These are phyloP conservation scores for Lethenteron reissneri DNA, from an alignment of 2,113 vertebrate species.

Conservation along the genomic window DNA sequence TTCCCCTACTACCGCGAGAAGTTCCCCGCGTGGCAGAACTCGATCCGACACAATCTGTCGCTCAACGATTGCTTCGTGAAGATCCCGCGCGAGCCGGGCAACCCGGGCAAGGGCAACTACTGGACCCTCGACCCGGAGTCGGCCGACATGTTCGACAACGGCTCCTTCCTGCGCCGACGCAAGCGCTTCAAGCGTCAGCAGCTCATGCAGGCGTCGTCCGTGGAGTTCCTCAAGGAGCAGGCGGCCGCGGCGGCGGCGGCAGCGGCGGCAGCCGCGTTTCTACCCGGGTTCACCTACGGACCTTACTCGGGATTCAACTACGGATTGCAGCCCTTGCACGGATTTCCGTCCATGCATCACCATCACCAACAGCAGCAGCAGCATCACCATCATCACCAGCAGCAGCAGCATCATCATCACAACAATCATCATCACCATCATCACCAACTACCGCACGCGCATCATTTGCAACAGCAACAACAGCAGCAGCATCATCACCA, in stretches of 20 bases:
- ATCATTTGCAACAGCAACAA: constrained; percentile 17
- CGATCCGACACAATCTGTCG: constrained; percentile 69
- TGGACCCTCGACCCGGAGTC: constrained; percentile 85
- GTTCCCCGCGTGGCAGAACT: constrained; percentile 82
- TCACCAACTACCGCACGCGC: constrained; percentile 21
- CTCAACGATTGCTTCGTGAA: constrained; percentile 83
- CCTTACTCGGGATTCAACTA: constrained; percentile 86
- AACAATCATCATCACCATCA: constrained; percentile 41
- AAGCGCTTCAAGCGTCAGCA: constrained; percentile 84
- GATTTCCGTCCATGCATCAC: not conserved
- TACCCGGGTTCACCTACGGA: constrained; percentile 72
- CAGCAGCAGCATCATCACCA: constrained; percentile 47
- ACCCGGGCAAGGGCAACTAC: constrained; percentile 78
- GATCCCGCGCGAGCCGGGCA: constrained; percentile 58
- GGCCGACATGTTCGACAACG: constrained; percentile 84
- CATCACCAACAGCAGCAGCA: constrained; percentile 2
- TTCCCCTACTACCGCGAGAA: constrained; percentile 87
- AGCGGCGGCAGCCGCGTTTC: constrained; percentile 29
- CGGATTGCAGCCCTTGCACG: not conserved
- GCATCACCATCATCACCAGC: constrained; percentile 1
- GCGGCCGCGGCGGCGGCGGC: constrained; percentile 9
- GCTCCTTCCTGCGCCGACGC: constrained; percentile 59
- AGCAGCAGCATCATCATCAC: constrained; percentile 51
- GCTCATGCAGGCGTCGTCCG: constrained; percentile 15
- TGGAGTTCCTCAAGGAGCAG: constrained; percentile 56